Evolutionary conservation across 2,888 invertebrate species (phyloP), one percentile per base, ranked within the genome.

Genomic region (Eristalinus sepulchralis): DNA sequence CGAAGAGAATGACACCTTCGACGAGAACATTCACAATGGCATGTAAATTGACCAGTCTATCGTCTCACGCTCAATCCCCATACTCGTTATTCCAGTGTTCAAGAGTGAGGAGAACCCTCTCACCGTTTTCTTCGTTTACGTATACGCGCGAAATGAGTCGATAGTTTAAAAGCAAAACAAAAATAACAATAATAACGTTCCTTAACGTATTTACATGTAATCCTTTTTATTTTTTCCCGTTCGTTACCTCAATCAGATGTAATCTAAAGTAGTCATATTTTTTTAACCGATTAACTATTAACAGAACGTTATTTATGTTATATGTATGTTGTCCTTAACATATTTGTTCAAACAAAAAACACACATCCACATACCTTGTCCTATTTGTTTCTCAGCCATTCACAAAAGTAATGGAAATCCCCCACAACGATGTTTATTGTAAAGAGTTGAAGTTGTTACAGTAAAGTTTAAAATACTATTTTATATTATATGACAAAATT

Each of bases 1-100:
- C 81, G 94, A 68, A 22, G 92, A 83, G 72, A 91, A 89, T 11
- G 92, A 92, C 31, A 90, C 89, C 34, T 92, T 91, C 85, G 91
- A 91, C 72, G 89, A 90, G 80, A 88, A 89, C 73, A 89, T 91
- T 81, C 92, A 91, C 88, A 92, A 92, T 88, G 91, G 92, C 85
- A 82, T 85, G 82, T 85, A 82, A 82, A 85, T 77, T 63, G 31
- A 72, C 68, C 72, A 72, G 47, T 62, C 59, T 17, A 72, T 77
- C 77, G 82, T 72, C 64, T 85, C 85, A 82, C 81, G 85, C 85
- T 85, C 85, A 85, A 85, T 85, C 59, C 77, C 70, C 77, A 82
- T 85, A 78, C 77, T 85, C 77, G 82, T 82, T 85, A 85, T 85
- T 85, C 85, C 85, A 85, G 82, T 85, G 85, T 85, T 85, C 76